phyloP scores from a whole-genome alignment of 2,888 invertebrate genomes.

The Incurvaria masculella region DNA sequence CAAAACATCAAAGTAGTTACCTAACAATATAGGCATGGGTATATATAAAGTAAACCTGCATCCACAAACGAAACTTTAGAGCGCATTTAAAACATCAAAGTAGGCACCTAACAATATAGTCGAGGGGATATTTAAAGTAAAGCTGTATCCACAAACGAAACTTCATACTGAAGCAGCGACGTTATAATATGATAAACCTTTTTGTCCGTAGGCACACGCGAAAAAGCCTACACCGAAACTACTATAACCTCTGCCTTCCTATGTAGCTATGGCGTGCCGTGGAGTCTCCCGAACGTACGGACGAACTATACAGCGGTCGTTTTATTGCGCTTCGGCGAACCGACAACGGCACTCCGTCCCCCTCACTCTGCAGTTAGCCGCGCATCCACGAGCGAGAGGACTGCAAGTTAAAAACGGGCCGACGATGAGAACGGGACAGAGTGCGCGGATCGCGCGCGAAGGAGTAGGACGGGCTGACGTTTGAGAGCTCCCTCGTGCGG shows the following conservation, averaged over 20 bases:
- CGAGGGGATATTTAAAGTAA: no score
- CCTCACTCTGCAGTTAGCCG: no score
- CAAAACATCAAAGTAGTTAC: no score
- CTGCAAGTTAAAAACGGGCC: no score
- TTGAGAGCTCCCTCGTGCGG: neutral
- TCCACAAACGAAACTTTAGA: no score
- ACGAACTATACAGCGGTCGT: conserved; percentile 22
- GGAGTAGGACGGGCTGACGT: neutral
- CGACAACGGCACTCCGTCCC: conserved; percentile 1
- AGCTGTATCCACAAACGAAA: no score
- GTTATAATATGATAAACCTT: neutral
- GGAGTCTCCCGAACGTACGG: conserved; percentile 24
- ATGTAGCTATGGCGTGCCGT: conserved; percentile 25
- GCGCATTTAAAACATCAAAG: no score
- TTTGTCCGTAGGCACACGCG: neutral
- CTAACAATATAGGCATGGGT: no score
- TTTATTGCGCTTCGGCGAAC: conserved; percentile 40
- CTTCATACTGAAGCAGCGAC: neutral
- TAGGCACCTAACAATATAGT: no score
- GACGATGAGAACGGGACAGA: neutral
- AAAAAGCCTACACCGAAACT: neutral
- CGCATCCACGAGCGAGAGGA: neutral
- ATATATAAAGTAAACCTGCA: no score
- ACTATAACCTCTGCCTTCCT: conserved; percentile 11
- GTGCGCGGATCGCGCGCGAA: neutral